Evolutionary conservation across 92 coral and sea anemone species (phyloP).

Genomic region (Palythoa grandiflora): DNA sequence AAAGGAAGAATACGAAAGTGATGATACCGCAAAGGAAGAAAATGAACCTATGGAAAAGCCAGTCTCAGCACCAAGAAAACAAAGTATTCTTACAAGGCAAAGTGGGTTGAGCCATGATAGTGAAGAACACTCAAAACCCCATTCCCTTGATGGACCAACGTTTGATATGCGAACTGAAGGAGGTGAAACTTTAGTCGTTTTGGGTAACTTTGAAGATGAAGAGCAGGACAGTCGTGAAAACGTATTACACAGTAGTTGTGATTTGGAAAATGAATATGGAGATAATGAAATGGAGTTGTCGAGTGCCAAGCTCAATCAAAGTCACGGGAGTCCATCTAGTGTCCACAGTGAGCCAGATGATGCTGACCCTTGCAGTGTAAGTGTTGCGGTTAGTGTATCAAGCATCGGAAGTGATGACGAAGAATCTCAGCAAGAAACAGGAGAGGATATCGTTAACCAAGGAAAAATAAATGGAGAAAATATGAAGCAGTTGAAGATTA

Average conservation of each 20-base stretch:
- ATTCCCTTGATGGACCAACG: slow-evolving; percentile 57
- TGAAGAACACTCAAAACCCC: slow-evolving; percentile 19
- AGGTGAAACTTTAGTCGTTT: slow-evolving; percentile 73
- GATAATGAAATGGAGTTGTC: slow-evolving; percentile 74
- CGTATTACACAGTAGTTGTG: slow-evolving; percentile 53
- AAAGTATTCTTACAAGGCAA: slow-evolving; percentile 77
- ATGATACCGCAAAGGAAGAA: background rate
- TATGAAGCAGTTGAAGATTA: background rate
- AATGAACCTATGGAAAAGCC: slow-evolving; percentile 30
- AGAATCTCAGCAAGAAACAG: slow-evolving; percentile 36
- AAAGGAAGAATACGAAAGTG: slow-evolving; percentile 10
- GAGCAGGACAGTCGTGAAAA: slow-evolving; percentile 56
- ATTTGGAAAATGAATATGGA: slow-evolving; percentile 75
- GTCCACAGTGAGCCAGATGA: slow-evolving; percentile 80
- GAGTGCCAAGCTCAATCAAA: slow-evolving; percentile 73
- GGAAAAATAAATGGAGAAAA: slow-evolving; percentile 1
- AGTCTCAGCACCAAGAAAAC: slow-evolving; percentile 63
- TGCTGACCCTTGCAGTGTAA: slow-evolving; percentile 84
- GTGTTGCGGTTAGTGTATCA: slow-evolving; percentile 87
- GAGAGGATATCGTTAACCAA: slow-evolving; percentile 27
- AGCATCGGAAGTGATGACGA: slow-evolving; percentile 87
- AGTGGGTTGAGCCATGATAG: slow-evolving; percentile 71
- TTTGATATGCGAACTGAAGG: slow-evolving; percentile 75
- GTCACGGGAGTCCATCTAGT: slow-evolving; percentile 81
- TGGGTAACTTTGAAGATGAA: slow-evolving; percentile 61